Evolutionary conservation across 2,113 vertebrate genomes (phyloP), one percentile per base, ranked within the genome.

Genomic region (Psephotus haematonotus): DNA sequence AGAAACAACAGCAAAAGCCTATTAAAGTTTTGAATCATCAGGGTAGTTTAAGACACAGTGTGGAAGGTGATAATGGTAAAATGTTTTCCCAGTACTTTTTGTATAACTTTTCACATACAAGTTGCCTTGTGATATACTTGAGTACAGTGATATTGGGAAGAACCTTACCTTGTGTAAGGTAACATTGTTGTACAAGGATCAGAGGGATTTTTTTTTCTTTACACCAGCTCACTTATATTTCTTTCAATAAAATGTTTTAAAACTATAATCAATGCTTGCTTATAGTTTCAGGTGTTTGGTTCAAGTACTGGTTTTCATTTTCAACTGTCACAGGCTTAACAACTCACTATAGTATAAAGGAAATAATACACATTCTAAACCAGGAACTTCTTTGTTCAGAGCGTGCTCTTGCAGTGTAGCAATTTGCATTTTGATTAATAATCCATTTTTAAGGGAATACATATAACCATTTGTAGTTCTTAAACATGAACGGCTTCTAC

Each of bases 361-460:
- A 83, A 88, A 81, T 81, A 86, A 87, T 82, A 86, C 64, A 72
- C 71, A 74, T 91, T 94, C 78, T 96, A 94, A 95, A 86, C 64
- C 60, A 94, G 5, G 49, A 75, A 53, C 88, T n/a, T 94, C 67
- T 82, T 95, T 80, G 55, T 91, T 96, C 69, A 86, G 86, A 92
- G 78, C 17, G 8, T 86, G 78, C 76, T 93, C 67, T 95, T 91
- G 86, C 46, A 23, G 49, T 71, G 72, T 86, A 92, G 81, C 84
- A 95, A 57, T 97, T 96, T 96, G 69, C 95, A 88, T 97, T 97
- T 96, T 96, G 79, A 94, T 97, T 79, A 96, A 89, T 94, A 96
- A 22, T 33, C 41, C 53, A 22, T 90, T 88, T 96, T 93, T 37
- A 91, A 72, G 86, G 57, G 60, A 63, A 59, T 49, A 6, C 22